Evolutionary conservation across 2,888 invertebrate genomes (phyloP).

Genomic region (Chouioia cunea): DNA sequence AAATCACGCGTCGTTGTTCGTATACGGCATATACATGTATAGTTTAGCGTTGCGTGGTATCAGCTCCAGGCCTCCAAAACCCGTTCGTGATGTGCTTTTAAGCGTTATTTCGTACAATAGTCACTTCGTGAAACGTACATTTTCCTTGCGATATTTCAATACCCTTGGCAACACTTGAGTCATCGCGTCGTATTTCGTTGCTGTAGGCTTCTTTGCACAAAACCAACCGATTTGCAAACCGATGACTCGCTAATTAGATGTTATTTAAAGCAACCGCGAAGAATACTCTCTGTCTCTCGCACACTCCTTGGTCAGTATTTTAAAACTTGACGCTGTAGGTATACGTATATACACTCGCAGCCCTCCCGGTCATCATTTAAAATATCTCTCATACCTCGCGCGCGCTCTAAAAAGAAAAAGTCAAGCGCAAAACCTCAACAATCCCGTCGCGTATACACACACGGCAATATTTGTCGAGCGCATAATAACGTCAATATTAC

Average conservation of each 20-base stretch:
- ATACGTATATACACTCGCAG: background rate
- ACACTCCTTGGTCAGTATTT: too few species aligned
- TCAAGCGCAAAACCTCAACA: background rate
- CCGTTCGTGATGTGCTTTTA: background rate
- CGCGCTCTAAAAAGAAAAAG: constrained; percentile 6
- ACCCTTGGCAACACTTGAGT: too few species aligned
- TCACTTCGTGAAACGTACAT: background rate
- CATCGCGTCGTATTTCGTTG: too few species aligned
- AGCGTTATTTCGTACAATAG: background rate
- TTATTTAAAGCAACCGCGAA: too few species aligned
- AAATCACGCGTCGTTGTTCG: constrained; percentile 17
- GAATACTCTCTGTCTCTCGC: too few species aligned
- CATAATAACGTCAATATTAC: constrained; percentile 30
- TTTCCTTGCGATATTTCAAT: too few species aligned
- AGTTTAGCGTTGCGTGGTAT: constrained; percentile 32
- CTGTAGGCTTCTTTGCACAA: too few species aligned
- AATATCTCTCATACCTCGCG: constrained; percentile 5
- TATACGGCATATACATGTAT: too few species aligned
- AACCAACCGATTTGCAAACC: too few species aligned
- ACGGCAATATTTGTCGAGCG: background rate
- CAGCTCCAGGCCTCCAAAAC: constrained; percentile 5
- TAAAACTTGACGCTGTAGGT: too few species aligned
- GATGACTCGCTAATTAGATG: too few species aligned
- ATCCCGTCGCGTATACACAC: background rate
- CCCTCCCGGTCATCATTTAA: constrained; percentile 2